A percentile compares a stretch with the other conserved stretches of the same genome.
These are phyloP conservation scores for Australoheros scitulus DNA, from an alignment of 2,113 vertebrate genomes.

Conservation along the genomic window DNA sequence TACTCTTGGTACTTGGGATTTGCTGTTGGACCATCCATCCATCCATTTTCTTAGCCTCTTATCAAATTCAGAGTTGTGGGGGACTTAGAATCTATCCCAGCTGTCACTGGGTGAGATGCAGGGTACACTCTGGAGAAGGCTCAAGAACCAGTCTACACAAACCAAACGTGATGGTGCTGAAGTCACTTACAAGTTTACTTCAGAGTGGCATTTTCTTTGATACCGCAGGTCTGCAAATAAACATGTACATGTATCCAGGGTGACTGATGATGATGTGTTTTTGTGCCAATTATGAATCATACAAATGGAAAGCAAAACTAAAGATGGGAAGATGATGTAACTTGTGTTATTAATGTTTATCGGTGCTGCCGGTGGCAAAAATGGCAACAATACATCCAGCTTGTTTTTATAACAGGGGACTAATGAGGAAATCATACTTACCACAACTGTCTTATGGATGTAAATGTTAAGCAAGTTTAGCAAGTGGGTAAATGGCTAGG, in stretches of 20 bases:
- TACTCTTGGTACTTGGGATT: no score
- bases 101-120: no score
- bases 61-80: no score
- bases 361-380: neutral
- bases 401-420: accelerated
- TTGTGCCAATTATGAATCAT: neutral
- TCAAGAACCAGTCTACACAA: no score
- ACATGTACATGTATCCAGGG: neutral
- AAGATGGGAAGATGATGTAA: neutral
- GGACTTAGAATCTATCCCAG: no score
- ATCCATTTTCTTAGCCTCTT: no score
- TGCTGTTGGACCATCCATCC: neutral
- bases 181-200: no score
- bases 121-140: no score
- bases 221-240: neutral
- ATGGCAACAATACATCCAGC: neutral
- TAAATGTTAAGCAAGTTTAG: neutral
- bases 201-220: no score
- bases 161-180: no score
- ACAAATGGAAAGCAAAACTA: neutral
- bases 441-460: neutral
- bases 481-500: neutral
- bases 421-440: neutral
- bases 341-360: neutral
- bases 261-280: neutral